phyloP scores from a whole-genome alignment of 2,113 vertebrate species.

The Thalassoma bifasciatum region DNA sequence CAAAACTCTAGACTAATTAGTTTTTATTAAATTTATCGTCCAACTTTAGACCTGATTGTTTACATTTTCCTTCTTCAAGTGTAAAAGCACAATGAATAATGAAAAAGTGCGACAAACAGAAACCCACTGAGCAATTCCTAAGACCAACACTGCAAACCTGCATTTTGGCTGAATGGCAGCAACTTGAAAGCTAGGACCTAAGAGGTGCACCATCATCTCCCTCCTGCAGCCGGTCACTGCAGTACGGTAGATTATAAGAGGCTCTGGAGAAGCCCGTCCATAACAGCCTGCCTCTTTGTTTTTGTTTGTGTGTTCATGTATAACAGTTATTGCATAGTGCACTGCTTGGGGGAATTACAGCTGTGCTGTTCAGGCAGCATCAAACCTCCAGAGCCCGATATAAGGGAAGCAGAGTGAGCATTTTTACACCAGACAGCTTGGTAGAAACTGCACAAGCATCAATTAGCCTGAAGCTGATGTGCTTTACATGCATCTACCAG shows the following conservation, averaged over 20 bases:
- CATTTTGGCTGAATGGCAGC: background rate
- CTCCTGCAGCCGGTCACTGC: conserved; percentile 3
- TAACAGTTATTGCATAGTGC: conserved; percentile 50
- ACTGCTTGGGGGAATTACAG: conserved; percentile 53
- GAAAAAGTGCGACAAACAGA: background rate
- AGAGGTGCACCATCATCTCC: background rate
- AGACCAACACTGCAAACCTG: background rate
- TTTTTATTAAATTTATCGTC: background rate
- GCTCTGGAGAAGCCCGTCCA: conserved; percentile 12
- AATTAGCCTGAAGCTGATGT: conserved; percentile 51
- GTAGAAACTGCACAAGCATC: conserved; percentile 31
- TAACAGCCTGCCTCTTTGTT: conserved; percentile 33
- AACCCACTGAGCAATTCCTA: background rate
- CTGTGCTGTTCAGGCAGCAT: conserved; percentile 59
- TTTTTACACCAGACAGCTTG: conserved; percentile 47
- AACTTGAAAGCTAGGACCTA: background rate
- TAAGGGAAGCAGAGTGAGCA: conserved; percentile 43
- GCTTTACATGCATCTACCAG: conserved; percentile 28
- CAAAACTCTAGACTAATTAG: background rate
- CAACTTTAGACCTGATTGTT: background rate
- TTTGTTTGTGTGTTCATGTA: conserved; percentile 45
- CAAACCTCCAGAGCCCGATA: conserved; percentile 45
- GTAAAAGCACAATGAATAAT: background rate
- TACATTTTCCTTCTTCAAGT: background rate
- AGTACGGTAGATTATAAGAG: conserved; percentile 17